Percentiles rank a stretch among this genome's conserved stretches.
phyloP scores from a whole-genome alignment of 2,888 invertebrate species.

The Acholoe squamosa region DNA sequence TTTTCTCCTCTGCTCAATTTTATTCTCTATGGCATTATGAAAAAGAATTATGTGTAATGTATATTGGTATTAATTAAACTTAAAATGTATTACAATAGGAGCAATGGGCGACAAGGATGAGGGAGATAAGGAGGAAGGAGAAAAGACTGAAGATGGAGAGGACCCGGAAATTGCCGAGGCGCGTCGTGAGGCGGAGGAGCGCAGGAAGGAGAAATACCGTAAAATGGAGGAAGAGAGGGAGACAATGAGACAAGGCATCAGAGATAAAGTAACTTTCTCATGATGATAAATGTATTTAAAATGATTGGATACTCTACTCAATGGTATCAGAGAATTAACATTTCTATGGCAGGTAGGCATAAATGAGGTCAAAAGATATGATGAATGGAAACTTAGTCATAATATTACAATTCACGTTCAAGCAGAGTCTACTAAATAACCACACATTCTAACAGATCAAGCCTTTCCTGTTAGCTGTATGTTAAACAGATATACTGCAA shows the following conservation, averaged over 20 bases:
- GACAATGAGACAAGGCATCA: slow-evolving; percentile 99
- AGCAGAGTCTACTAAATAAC: no score
- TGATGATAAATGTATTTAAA: neutral
- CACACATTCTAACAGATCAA: no score
- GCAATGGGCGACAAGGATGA: slow-evolving; percentile 80
- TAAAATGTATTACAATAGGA: slow-evolving; percentile 84
- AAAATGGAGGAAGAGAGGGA: slow-evolving; percentile 99
- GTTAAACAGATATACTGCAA: no score
- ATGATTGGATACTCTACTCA: neutral
- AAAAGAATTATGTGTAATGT: no score
- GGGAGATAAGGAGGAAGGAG: slow-evolving; percentile 78
- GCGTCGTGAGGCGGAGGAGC: slow-evolving; percentile 97
- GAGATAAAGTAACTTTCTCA: slow-evolving; percentile 89
- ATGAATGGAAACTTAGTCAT: no score
- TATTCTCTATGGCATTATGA: neutral
- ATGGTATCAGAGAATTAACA: no score
- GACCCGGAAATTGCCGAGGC: slow-evolving; percentile 99
- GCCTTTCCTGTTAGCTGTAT: no score
- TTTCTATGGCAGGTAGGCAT: no score
- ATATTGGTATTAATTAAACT: no score
- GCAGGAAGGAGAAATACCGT: slow-evolving; percentile 99
- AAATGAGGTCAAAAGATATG: no score
- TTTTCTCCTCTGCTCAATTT: neutral
- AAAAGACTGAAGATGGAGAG: slow-evolving; percentile 90
- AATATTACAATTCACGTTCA: no score